Base-by-base conservation (phyloP, 2,797 vertebrate species). In the Sebastes miniatus region DNA sequence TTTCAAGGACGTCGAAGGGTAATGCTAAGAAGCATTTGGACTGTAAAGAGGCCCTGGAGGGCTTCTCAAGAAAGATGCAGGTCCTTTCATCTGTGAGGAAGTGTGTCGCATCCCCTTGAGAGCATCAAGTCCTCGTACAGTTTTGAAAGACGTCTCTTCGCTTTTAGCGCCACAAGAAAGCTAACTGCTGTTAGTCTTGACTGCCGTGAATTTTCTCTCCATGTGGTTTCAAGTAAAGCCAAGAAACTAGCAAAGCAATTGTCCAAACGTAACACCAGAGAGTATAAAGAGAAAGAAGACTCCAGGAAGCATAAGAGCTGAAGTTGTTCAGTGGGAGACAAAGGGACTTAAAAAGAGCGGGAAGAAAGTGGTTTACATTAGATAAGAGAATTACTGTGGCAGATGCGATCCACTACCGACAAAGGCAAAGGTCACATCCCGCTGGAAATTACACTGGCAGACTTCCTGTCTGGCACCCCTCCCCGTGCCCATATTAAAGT, bases 391-490 rank as follows among this genome's bases (percentile, higher is more conserved):
- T 86, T 61, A 77, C 72, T 65, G 82, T 82, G 85, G 70, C 88
- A 89, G 86, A 87, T 82, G 71, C 54, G 52, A 69, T 81, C 83
- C 52, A 64, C 73, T 76, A 29, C 79, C 69, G 68, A 76, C 16
- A 14, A 76, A 82, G 79, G 18, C 71, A 89, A 92, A 93, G 89
- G 90, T 90, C 83, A 75, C 32, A 62, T 86, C 89, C 83, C 83
- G 43, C 90, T 91, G 90, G 92, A 94, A 93, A 95, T 94, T 90
- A 88, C 81, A 88, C 72, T 73, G 69, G 73, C 90, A 89, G 86
- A 84, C 74, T 89, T 93, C 88, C 85, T 90, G 88, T 89, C 89
- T 90, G 81, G 58, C 67, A 86, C 47, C 18, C 66, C 25, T 5
- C 72, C 74, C 80, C 65, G 59, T 62, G 69, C 57, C 75, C 70